Percentiles rank a stretch among this genome's conserved stretches.
Conservation (phyloP, 2,113 vertebrate species). For the Cepphus grylle region DNA sequence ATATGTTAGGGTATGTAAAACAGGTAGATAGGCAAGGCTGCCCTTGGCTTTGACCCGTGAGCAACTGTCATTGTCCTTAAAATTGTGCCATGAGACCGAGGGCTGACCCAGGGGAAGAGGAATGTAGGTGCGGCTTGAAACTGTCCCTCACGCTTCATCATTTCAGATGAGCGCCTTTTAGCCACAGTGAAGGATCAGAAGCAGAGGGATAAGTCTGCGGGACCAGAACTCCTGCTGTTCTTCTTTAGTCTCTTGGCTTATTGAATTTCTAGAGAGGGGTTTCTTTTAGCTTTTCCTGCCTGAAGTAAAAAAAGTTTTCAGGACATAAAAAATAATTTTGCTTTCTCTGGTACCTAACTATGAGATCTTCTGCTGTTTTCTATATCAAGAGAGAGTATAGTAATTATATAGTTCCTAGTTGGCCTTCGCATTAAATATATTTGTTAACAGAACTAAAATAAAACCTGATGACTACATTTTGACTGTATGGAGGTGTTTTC, state of each 20-base stretch:
- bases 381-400: not conserved
- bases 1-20: not conserved
- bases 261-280: not conserved
- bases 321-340: not conserved
- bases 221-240: conserved; percentile 14
- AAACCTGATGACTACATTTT: not conserved
- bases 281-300: conserved; percentile 29
- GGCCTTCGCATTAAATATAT: not conserved
- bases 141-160: not conserved
- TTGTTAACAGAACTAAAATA: conserved; percentile 25
- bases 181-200: not conserved
- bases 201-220: not conserved
- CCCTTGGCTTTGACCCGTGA: not conserved
- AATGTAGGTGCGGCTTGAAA: not conserved
- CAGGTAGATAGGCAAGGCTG: not conserved
- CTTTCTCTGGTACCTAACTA: not conserved
- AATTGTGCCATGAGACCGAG: not conserved
- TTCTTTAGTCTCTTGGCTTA: not conserved
- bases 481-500: not conserved
- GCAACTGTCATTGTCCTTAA: not conserved
- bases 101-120: not conserved
- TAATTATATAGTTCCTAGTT: not conserved
- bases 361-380: not conserved
- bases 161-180: not conserved
- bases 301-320: conserved; percentile 41